phyloP scores from a whole-genome alignment of 2,113 vertebrate species.

The Oxygymnocypris stewartii region DNA sequence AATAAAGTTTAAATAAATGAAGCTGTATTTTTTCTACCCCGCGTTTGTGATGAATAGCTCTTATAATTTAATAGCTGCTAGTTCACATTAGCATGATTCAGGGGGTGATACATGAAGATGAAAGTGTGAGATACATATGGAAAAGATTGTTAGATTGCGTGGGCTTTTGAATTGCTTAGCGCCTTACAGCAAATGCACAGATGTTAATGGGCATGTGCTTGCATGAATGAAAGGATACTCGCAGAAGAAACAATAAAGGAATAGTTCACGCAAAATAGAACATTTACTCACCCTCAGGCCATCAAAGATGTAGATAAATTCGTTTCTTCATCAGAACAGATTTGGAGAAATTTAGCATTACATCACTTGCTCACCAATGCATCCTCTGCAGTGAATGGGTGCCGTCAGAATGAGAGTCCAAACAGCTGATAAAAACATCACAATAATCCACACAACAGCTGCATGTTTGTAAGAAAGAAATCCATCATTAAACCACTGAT shows the following conservation, averaged over 20 bases:
- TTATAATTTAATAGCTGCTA: constrained; percentile 14
- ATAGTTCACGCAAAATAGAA: background rate
- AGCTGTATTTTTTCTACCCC: background rate
- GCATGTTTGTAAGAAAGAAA: background rate
- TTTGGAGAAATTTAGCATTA: background rate
- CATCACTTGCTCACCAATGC: background rate
- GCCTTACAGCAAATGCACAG: constrained; percentile 29
- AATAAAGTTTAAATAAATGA: background rate
- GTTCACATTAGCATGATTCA: constrained; percentile 1
- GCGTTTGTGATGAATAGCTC: background rate
- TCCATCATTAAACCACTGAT: background rate
- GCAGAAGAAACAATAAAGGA: constrained; percentile 21
- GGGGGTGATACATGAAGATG: background rate
- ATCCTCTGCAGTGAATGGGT: background rate
- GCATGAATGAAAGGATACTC: background rate
- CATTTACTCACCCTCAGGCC: background rate
- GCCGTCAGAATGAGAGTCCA: background rate
- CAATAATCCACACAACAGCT: background rate
- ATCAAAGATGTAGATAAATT: background rate
- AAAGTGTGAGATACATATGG: constrained; percentile 11
- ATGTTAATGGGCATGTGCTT: constrained; percentile 32
- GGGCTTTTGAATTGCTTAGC: background rate
- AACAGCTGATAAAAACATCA: background rate
- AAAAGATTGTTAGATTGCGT: background rate
- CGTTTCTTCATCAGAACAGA: background rate